phyloP scores from a whole-genome alignment of 2,888 invertebrate species.

The Homarus gammarus region DNA sequence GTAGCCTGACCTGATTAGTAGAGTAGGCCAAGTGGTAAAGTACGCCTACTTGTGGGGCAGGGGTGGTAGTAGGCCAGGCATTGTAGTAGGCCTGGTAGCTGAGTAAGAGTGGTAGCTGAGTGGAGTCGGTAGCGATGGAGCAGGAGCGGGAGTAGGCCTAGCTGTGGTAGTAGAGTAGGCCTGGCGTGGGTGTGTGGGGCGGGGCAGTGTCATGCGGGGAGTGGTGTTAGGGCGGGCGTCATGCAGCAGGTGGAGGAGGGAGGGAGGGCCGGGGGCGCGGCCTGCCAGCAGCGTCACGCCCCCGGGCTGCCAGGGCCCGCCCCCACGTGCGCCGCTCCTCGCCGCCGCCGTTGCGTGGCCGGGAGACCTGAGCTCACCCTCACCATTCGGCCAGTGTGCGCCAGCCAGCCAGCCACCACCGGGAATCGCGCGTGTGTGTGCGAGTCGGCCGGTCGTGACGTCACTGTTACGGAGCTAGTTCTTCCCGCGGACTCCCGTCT shows the following conservation, averaged over 20 bases:
- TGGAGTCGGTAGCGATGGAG: background rate
- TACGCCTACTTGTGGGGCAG: no score
- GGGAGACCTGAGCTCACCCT: constrained; percentile 32
- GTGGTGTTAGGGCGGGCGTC: constrained; percentile 1
- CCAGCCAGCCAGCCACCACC: constrained; percentile 70
- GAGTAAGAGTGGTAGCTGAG: background rate
- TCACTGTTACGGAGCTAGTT: constrained; percentile 74
- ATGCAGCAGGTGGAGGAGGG: constrained; percentile 36
- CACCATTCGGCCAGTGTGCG: constrained; percentile 72
- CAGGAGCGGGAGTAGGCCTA: background rate
- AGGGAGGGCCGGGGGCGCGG: constrained; percentile 48
- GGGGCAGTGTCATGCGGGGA: constrained; percentile 17
- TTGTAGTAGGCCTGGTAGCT: background rate
- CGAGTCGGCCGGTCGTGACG: constrained; percentile 71
- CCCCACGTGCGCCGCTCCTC: constrained; percentile 60
- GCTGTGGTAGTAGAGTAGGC: background rate
- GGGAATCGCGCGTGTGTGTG: constrained; percentile 54
- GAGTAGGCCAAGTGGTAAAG: background rate
- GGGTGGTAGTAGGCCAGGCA: background rate
- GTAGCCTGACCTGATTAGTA: background rate
- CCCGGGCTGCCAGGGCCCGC: constrained; percentile 54
- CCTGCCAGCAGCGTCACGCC: constrained; percentile 54
- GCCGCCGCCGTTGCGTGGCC: constrained; percentile 61
- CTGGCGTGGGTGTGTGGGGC: constrained; percentile 12
- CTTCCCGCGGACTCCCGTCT: constrained; percentile 70